Evolutionary conservation across 23 tunicate genomes (phyloP), one percentile per base, ranked within the genome.

Genomic region (Styela plicata): DNA sequence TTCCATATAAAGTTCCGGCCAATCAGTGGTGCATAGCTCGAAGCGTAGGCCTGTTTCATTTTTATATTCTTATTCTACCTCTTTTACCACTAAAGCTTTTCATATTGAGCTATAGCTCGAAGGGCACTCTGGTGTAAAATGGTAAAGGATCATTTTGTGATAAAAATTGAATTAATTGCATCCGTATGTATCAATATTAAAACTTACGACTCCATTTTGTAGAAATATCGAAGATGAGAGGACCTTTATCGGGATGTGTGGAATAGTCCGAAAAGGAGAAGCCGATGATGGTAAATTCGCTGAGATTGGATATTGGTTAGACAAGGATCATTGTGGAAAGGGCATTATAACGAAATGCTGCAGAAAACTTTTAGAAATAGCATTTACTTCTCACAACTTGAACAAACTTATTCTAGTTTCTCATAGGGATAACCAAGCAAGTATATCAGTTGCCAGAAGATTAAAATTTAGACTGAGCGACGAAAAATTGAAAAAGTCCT

Each of bases 171-270:
- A n/a, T n/a, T n/a, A n/a, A n/a, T n/a, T n/a, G n/a, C n/a, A n/a
- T n/a, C n/a, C n/a, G n/a, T n/a, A n/a, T n/a, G n/a, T n/a, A n/a
- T n/a, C n/a, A n/a, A n/a, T n/a, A n/a, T n/a, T n/a, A n/a, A n/a
- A n/a, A n/a, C n/a, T n/a, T n/a, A n/a, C n/a, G n/a, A n/a, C n/a
- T n/a, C n/a, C n/a, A n/a, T n/a, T n/a, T n/a, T n/a, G n/a, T 28
- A 66, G 71, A 66, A 3, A 5, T 28, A 17, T 3, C 36, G 77
- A 71, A 26, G 77, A 71, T 17, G 5, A 5, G 5, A 36, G 81
- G 81, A 53, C n/a, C 36, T 44, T 76, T 30, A 76, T 76, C 13
- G 81, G 81, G n/a, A 76, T 53, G 64, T 76, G 81, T 65, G 81
- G 81, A 23, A 24, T 76, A 18, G 81, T 76, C 27, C 24, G 37